Base-by-base conservation (phyloP, 2,113 vertebrate species). In the Nettapus auritus region DNA sequence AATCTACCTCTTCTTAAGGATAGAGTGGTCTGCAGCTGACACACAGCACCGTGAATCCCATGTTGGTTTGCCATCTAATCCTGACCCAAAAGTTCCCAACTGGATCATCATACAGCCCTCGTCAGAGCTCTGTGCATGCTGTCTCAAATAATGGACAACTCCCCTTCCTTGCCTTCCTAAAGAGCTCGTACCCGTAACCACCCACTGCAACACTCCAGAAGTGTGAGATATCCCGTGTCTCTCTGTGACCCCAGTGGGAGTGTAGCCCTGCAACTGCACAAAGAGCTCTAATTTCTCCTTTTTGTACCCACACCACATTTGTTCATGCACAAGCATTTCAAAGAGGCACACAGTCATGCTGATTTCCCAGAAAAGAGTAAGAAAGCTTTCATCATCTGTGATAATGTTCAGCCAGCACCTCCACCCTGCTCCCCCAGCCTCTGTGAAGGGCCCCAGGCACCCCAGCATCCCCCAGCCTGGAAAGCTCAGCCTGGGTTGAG, bases 391-490 rank as follows among this genome's bases (percentile, higher is more conserved):
- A 12, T 40, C 31, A 34, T 21, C 36, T 34, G 53, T 68, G 53
- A 56, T 44, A 22, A 22, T 77, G 40, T 33, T 21, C 60, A 57
- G 25, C 5, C 26, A 50, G 29, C 2, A 0, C n/a, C 25, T 22
- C 36, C 19, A 12, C 64, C 18, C 52, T 2, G 0, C 44, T 84
- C 23, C 11, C 19, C 20, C 78, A 36, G 40, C 46, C 9, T 57
- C 62, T 31, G 22, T 0, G 1, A 80, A 21, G 13, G 18, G 21
- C 23, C 21, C 9, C 53, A 60, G 56, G 31, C 31, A 44, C 36
- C 3, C n/a, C 3, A 0, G 31, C 9, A 71, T 28, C 6, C 23
- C 36, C 62, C 82, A 38, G 1, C 8, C n/a, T 38, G 36, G 48
- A 33, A 26, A 59, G 26, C 4, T 52, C 4, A 4, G 17, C 19